A percentile compares a stretch with the other conserved stretches of the same genome.
Evolutionary conservation across 2,797 vertebrate species (phyloP).

Genomic region (Steatocranus sp.): DNA sequence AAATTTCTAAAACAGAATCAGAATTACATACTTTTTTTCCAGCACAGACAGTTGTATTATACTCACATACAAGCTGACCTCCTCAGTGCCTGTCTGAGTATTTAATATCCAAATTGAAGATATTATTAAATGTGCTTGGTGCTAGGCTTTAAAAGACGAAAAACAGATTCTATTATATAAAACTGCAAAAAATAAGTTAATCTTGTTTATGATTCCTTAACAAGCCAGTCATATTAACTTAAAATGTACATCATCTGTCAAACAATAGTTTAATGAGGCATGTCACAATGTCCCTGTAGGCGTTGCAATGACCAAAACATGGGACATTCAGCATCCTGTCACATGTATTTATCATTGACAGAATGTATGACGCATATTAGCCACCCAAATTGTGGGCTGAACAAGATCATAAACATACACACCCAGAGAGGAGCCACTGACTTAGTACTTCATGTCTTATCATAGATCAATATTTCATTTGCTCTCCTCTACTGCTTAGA

Average conservation of each 20-base stretch:
- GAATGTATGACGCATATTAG: conserved; percentile 37
- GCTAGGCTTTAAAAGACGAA: not conserved
- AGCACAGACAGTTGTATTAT: not conserved
- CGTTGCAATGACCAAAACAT: conserved; percentile 35
- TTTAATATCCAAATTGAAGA: not conserved
- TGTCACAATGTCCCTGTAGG: conserved; percentile 28
- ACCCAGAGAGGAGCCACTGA: conserved; percentile 14
- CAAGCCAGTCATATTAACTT: conserved; percentile 2
- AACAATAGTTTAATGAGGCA: conserved; percentile 30
- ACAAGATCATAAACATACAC: conserved; percentile 21
- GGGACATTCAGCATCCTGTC: conserved; percentile 35
- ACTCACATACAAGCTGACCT: not conserved
- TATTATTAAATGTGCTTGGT: not conserved
- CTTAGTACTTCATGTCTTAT: conserved; percentile 57
- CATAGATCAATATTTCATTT: conserved; percentile 74
- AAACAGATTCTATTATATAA: not conserved
- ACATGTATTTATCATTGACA: conserved; percentile 36
- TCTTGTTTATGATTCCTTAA: not conserved
- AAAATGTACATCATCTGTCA: conserved; percentile 48
- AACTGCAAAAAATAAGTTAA: not conserved
- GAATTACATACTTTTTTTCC: not conserved
- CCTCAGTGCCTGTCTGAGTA: not conserved
- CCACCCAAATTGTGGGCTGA: conserved; percentile 26
- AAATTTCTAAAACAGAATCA: not conserved
- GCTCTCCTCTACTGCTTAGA: conserved; percentile 45